Evolutionary conservation across 2,888 invertebrate genomes (phyloP).

Genomic region (Abrostola triplasia): DNA sequence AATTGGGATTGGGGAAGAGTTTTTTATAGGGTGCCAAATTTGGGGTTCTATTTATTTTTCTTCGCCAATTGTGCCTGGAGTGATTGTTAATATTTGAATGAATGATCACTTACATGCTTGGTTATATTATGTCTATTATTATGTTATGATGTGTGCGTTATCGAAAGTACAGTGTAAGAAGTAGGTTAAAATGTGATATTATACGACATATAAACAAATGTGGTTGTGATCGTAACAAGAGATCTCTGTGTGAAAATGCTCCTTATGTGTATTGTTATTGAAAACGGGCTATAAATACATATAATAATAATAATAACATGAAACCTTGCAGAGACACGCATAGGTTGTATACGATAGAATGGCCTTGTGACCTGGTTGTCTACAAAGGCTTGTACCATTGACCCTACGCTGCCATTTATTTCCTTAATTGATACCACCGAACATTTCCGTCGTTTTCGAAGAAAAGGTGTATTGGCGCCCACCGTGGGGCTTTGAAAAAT

Average conservation of each 20-base stretch:
- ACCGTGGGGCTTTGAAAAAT: slow-evolving; percentile 49
- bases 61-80: slow-evolving; percentile 31
- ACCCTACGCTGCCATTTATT: slow-evolving; percentile 31
- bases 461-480: slow-evolving; percentile 61
- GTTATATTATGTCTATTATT: neutral
- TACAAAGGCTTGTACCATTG: slow-evolving; percentile 44
- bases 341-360: slow-evolving; percentile 21
- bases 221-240: neutral
- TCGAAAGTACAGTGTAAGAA: neutral
- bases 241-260: neutral
- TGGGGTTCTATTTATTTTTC: slow-evolving; percentile 27
- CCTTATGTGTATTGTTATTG: neutral
- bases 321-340: slow-evolving; percentile 26
- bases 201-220: neutral
- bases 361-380: slow-evolving; percentile 52
- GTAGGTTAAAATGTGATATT: neutral
- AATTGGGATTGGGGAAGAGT: slow-evolving; percentile 43
- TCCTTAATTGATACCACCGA: slow-evolving; percentile 26
- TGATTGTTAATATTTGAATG: neutral
- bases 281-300: slow-evolving; percentile 8
- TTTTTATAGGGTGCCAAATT: slow-evolving; percentile 38
- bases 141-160: neutral
- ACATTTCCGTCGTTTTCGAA: slow-evolving; percentile 20
- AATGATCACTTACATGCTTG: no score
- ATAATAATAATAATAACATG: slow-evolving; percentile 22